Percentiles rank a stretch among this genome's conserved stretches.
Conservation (phyloP, 2,888 invertebrate genomes). For the Dynastes hyllus region DNA sequence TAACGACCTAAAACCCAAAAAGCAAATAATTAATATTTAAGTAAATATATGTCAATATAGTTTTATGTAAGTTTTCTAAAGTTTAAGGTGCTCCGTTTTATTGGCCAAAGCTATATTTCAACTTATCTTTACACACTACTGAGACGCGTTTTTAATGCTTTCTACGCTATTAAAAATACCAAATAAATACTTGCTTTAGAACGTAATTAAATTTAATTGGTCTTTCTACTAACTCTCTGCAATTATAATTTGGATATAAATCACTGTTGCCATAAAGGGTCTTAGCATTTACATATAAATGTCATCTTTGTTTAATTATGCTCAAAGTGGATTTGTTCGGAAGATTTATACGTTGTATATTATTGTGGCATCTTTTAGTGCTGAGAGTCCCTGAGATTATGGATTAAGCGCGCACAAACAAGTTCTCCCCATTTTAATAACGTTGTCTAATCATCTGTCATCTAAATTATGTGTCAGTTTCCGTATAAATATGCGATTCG, state of each 20-base stretch:
- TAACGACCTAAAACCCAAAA: too few relatives aligned
- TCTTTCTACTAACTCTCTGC: conserved; percentile 40
- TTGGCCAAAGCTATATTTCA: background rate
- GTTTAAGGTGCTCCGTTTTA: too few relatives aligned
- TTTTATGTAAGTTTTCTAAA: too few relatives aligned
- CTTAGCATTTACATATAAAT: conserved; percentile 39
- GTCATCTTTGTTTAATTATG: conserved; percentile 31
- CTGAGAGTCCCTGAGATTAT: background rate
- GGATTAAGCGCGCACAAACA: background rate
- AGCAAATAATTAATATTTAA: too few relatives aligned
- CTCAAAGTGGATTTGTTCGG: conserved; percentile 27
- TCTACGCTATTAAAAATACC: conserved; percentile 33
- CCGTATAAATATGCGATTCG: conserved; percentile 1
- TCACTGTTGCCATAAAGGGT: conserved; percentile 39
- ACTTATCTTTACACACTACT: conserved; percentile 29
- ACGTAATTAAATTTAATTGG: conserved; percentile 46
- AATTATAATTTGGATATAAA: conserved; percentile 45
- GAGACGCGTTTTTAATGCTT: conserved; percentile 34
- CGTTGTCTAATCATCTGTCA: conserved; percentile 5
- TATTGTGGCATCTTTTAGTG: conserved; percentile 13
- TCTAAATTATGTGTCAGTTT: conserved; percentile 8
- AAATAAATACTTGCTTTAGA: conserved; percentile 38
- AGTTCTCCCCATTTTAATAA: background rate
- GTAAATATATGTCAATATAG: too few relatives aligned
- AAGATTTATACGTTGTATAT: conserved; percentile 28